Evolutionary conservation across 2,888 invertebrate species (phyloP).

Genomic region (Eledone cirrhosa): DNA sequence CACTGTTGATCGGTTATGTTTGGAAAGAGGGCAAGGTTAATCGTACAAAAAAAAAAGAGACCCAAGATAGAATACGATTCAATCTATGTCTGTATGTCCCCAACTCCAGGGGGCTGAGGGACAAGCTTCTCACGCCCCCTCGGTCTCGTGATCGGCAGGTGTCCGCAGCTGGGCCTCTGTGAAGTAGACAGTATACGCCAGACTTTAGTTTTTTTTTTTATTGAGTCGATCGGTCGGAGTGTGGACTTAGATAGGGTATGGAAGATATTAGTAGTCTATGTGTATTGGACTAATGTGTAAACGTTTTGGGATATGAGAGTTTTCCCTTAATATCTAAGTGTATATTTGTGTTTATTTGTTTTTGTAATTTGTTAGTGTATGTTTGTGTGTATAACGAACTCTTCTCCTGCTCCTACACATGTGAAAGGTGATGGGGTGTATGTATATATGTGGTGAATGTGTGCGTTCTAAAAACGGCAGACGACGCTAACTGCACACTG

Average conservation of each 20-base stretch:
- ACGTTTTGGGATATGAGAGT: conserved; percentile 4
- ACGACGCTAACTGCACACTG: conserved; percentile 29
- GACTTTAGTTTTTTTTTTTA: conserved; percentile 13
- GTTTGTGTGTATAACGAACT: background rate
- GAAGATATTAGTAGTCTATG: background rate
- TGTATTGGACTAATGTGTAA: conserved; percentile 7
- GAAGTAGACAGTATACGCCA: conserved; percentile 30
- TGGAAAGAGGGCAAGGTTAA: conserved; percentile 14
- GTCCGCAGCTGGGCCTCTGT: conserved; percentile 28
- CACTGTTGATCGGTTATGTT: background rate
- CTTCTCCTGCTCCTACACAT: conserved; percentile 25
- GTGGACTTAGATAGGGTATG: conserved; percentile 17
- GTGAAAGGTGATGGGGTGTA: conserved; percentile 16
- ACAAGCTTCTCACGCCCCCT: conserved; percentile 26
- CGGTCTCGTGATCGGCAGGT: conserved; percentile 28
- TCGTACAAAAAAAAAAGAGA: conserved; percentile 8
- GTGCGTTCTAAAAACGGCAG: background rate
- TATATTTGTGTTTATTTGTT: background rate
- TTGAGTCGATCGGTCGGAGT: conserved; percentile 20
- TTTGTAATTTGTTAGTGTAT: background rate
- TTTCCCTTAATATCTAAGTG: conserved; percentile 8
- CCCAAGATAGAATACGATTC: conserved; percentile 20
- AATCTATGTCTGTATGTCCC: conserved; percentile 11
- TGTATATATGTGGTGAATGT: conserved; percentile 10
- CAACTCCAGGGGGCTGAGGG: conserved; percentile 29